Evolutionary conservation across 2,113 vertebrate genomes (phyloP).

Genomic region (Cheirogaleus medius): DNA sequence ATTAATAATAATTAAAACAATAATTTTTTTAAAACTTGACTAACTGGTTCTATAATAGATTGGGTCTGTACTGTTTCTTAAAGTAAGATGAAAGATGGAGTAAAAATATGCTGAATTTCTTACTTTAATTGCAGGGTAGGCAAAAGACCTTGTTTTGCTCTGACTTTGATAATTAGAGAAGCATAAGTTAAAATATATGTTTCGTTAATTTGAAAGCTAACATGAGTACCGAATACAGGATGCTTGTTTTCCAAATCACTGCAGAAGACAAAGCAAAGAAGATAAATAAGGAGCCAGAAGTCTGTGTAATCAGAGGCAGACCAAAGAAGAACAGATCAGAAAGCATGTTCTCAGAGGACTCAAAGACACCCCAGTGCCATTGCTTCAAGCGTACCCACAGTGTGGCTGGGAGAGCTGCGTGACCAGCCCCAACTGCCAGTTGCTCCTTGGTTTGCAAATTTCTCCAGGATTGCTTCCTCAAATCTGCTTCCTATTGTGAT

Average conservation of each 20-base stretch:
- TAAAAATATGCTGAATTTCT: constrained; percentile 5
- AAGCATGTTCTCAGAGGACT: background rate
- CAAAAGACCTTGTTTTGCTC: background rate
- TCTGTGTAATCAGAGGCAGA: background rate
- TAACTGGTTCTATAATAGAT: background rate
- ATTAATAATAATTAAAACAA: too few species aligned
- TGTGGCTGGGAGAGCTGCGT: background rate
- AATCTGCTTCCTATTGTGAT: background rate
- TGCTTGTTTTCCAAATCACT: background rate
- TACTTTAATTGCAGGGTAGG: background rate
- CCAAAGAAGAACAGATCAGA: background rate
- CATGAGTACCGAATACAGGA: background rate
- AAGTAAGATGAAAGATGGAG: background rate
- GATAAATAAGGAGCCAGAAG: background rate
- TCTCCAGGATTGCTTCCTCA: background rate
- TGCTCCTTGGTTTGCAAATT: background rate
- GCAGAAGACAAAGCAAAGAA: background rate
- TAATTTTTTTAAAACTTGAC: background rate
- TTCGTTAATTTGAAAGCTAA: background rate
- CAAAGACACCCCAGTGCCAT: background rate
- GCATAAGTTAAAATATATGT: background rate
- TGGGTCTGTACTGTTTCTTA: background rate
- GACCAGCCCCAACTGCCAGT: background rate
- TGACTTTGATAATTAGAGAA: constrained; percentile 17
- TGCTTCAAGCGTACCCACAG: background rate